Base-by-base conservation (phyloP, 2,797 vertebrate genomes). In the Sternotherus odoratus region DNA sequence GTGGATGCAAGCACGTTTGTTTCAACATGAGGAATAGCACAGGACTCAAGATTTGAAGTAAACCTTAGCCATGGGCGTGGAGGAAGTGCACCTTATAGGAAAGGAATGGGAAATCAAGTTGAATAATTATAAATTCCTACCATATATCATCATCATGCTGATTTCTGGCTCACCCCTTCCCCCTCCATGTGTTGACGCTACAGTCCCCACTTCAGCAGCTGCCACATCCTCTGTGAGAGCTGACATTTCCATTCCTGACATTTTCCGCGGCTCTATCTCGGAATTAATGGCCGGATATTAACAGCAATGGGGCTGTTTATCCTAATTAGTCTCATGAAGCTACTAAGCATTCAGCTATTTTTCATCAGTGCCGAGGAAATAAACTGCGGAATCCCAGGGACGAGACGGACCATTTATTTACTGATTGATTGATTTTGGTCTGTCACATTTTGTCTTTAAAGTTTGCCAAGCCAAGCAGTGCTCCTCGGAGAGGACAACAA, bases 231-330 rank as follows among this genome's bases (percentile, higher is more conserved):
- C 95, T 96, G 96, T 97, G 88, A 96, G 94, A 97, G 96, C 90
- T 97, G 97, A 97, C 97, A 97, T 97, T 97, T 97, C 94, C 95
- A 97, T 94, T 97, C 93, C 96, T 97, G 97, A 97, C 97, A 97
- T 97, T 97, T 97, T 97, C 97, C 93, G 89, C 92, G 77, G 95
- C 93, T 97, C 96, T 96, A 97, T 97, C 96, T 97, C 96, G 95
- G 97, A 96, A 97, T 97, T 97, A 97, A 97, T 96, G 97, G 97
- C 96, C 95, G 95, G 96, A 97, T 97, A 97, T 97, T 97, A 97
- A 94, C 95, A 95, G 95, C 92, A 1, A 97, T 97, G 94, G 96
- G 95, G 95, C 96, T 91, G 86, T 97, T 97, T 97, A 97, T 97
- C 97, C 97, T 97, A 97, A 97, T 97, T 97, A 97, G 95, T 94